Evolutionary conservation across 2,888 invertebrate genomes (phyloP).

Genomic region (Gasteruption jaculator): DNA sequence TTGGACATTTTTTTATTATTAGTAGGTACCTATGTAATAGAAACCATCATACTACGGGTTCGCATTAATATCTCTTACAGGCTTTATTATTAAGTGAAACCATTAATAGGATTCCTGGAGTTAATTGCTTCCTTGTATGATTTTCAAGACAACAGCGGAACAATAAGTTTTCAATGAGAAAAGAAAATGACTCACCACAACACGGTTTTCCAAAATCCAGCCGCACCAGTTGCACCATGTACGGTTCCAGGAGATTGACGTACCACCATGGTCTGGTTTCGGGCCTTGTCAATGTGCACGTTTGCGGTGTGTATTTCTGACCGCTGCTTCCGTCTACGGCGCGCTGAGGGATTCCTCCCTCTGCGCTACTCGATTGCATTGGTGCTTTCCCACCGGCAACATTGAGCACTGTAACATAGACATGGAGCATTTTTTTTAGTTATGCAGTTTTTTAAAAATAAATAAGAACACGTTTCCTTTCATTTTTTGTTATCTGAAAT

Average conservation of each 20-base stretch:
- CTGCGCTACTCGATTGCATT: constrained; percentile 84
- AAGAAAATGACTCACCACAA: constrained; percentile 69
- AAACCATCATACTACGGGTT: too few relatives aligned
- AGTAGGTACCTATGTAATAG: too few relatives aligned
- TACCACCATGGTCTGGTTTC: constrained; percentile 94
- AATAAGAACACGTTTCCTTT: constrained; percentile 2
- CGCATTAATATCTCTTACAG: too few relatives aligned
- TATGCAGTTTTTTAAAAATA: constrained; percentile 20
- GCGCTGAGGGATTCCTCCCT: constrained; percentile 81
- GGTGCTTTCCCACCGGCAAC: constrained; percentile 93
- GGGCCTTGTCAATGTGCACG: constrained; percentile 80
- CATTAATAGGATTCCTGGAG: too few relatives aligned
- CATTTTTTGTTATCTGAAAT: background rate
- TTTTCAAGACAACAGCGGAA: background rate
- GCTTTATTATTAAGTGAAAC: too few relatives aligned
- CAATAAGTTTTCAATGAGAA: background rate
- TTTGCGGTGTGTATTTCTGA: constrained; percentile 73
- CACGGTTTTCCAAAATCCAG: constrained; percentile 88
- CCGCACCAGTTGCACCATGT: constrained; percentile 89
- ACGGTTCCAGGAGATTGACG: constrained; percentile 88
- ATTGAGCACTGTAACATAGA: constrained; percentile 70
- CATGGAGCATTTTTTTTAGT: constrained; percentile 8
- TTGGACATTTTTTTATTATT: too few relatives aligned
- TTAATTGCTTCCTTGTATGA: too few relatives aligned
- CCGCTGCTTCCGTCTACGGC: constrained; percentile 90